phyloP scores from a whole-genome alignment of 1,140 invertebrate genomes.

The Heliothis virescens region DNA sequence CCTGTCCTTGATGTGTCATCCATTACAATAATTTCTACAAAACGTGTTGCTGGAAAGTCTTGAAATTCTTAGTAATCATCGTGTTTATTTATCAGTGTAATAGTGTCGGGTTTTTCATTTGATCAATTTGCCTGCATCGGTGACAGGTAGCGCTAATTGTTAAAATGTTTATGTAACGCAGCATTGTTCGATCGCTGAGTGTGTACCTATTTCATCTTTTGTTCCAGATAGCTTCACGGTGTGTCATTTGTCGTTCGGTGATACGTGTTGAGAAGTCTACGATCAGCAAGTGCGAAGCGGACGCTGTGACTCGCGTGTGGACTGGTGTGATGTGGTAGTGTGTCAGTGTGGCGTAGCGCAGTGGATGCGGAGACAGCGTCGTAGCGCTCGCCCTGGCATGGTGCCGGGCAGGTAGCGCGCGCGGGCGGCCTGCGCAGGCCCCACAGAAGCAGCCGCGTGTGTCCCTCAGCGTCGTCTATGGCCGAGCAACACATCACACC shows the following conservation, averaged over 20 bases:
- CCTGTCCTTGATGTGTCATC: slow-evolving; percentile 84
- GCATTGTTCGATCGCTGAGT: slow-evolving; percentile 77
- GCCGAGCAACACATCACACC: slow-evolving; percentile 86
- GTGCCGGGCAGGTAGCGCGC: slow-evolving; percentile 85
- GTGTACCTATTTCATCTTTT: slow-evolving; percentile 74
- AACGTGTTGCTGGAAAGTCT: slow-evolving; percentile 71
- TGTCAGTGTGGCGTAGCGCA: slow-evolving; percentile 57
- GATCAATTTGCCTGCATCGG: slow-evolving; percentile 59
- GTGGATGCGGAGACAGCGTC: slow-evolving; percentile 78
- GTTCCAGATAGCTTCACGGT: slow-evolving; percentile 76
- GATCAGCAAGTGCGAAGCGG: slow-evolving; percentile 60
- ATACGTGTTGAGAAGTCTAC: slow-evolving; percentile 43
- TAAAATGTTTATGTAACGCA: slow-evolving; percentile 85
- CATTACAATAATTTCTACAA: slow-evolving; percentile 75
- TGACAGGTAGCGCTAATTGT: slow-evolving; percentile 75
- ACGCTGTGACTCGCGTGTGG: slow-evolving; percentile 50
- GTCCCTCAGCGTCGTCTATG: slow-evolving; percentile 85
- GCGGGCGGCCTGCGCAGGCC: slow-evolving; percentile 85
- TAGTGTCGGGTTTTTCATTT: slow-evolving; percentile 27
- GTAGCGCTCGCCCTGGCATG: slow-evolving; percentile 84
- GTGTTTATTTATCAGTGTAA: slow-evolving; percentile 45
- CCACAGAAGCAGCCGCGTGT: slow-evolving; percentile 84
- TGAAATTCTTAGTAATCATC: slow-evolving; percentile 49
- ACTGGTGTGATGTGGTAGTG: slow-evolving; percentile 70
- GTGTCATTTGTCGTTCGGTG: slow-evolving; percentile 56